Evolutionary conservation across 2,888 invertebrate species (phyloP), one percentile per base, ranked within the genome.

Genomic region (Platynereis dumerilii): DNA sequence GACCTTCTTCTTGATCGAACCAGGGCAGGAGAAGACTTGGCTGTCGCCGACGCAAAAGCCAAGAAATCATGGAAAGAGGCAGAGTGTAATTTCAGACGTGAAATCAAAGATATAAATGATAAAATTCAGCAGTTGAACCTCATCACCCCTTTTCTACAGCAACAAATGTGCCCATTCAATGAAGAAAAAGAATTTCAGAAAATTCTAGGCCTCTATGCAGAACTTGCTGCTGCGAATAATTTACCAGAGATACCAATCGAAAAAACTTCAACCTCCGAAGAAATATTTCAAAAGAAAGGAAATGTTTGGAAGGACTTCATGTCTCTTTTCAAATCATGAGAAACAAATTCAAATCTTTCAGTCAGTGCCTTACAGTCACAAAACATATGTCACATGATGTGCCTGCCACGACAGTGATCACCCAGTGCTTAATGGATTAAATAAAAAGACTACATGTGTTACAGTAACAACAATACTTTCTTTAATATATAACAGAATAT

Each of bases 111-210:
- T 42, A 87, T 94, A 1, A 94, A 95, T 79, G 87, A 85, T 66
- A 91, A 90, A 84, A 92, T 95, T 58, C 89, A 91, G 76, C 91
- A 91, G 74, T 93, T 88, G 76, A 94, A 95, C 83, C 84, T 94
- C 65, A 76, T 84, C 34, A 93, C 93, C 1, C 94, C 94, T 2
- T 87, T 92, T 69, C 79, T 94, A 24, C 88, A 90, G 73, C 92
- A 92, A 78, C 94, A 94, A 83, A 90, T 91, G 86, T 87, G 92
- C 69, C 89, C 90, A 65, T 85, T 92, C 34, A 86, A 88, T 69
- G 85, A 91, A 66, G 86, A 90, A 28, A 86, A 85, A 60, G 87
- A 92, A 71, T 88, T 89, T 22, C 2, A 22, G 26, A 59, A 26
- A 26, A 44, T 59, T 3, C n/a, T 59, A 17, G 59, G 44, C 10